Conservation (phyloP, 64 coral and sea anemone species). For the Pocillopora verrucosa region DNA sequence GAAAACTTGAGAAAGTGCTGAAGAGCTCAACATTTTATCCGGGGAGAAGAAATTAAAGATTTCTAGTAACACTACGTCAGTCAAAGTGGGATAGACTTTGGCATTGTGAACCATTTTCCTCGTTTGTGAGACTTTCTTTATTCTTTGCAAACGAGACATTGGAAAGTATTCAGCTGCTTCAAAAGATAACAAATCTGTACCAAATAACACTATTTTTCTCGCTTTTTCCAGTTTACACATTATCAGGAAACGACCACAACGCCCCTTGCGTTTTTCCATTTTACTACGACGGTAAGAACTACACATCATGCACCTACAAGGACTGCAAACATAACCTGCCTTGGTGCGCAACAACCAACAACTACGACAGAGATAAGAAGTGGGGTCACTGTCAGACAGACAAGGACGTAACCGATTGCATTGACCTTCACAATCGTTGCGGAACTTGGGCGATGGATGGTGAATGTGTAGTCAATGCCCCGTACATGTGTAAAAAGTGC, state of each 20-base stretch:
- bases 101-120: too few relatives aligned
- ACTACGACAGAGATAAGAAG: conserved; percentile 31
- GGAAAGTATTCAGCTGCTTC: too few relatives aligned
- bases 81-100: too few relatives aligned
- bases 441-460: conserved; percentile 9
- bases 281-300: not conserved
- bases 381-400: conserved; percentile 37
- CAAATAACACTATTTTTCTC: not conserved
- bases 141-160: too few relatives aligned
- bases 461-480: not conserved
- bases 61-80: too few relatives aligned
- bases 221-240: conserved; percentile 26
- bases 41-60: too few relatives aligned
- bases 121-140: too few relatives aligned
- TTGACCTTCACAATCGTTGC: not conserved
- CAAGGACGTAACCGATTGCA: not conserved
- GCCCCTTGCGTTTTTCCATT: conserved; percentile 41
- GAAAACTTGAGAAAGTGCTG: too few relatives aligned
- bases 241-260: conserved; percentile 5
- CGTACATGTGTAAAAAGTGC: conserved; percentile 5
- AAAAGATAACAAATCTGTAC: not conserved
- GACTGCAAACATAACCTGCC: not conserved
- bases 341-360: conserved; percentile 38
- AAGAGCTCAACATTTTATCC: too few relatives aligned
- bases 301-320: not conserved